Conservation (phyloP, 2,113 vertebrate species). For the Eclectus roratus region DNA sequence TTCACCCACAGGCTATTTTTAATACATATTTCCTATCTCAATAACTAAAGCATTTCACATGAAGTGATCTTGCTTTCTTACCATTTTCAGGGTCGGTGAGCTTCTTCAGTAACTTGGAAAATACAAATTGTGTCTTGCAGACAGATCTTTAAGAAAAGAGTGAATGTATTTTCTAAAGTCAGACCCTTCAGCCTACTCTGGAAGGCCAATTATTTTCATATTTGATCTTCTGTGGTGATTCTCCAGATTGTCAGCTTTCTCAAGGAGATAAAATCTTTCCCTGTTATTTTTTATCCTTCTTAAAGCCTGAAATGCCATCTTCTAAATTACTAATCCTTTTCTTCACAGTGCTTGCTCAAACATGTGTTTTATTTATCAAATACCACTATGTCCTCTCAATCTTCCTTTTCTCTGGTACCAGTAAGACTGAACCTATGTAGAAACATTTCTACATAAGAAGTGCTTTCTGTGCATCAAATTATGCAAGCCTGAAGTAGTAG, state of each 20-base stretch:
- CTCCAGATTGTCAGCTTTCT: background rate
- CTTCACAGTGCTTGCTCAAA: background rate
- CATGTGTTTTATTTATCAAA: background rate
- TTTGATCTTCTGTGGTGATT: background rate
- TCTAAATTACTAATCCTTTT: slow-evolving; percentile 17
- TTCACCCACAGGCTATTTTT: background rate
- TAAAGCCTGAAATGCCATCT: background rate
- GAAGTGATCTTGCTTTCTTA: background rate
- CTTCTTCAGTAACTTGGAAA: background rate
- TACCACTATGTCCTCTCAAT: background rate
- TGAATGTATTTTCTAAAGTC: background rate
- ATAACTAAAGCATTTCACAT: background rate
- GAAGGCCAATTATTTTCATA: slow-evolving; percentile 28
- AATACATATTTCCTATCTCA: background rate
- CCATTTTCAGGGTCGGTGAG: background rate
- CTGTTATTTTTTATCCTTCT: slow-evolving; percentile 20
- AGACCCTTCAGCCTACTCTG: background rate
- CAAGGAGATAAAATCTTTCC: slow-evolving; percentile 22
- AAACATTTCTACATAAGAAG: background rate
- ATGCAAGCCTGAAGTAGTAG: background rate
- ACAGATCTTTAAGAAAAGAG: slow-evolving; percentile 2
- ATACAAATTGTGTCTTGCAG: background rate
- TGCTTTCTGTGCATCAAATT: background rate
- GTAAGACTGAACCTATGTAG: background rate
- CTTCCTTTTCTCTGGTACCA: background rate